Evolutionary conservation across 2,113 vertebrate genomes (phyloP), one percentile per base, ranked within the genome.

Genomic region (Myodes glareolus): DNA sequence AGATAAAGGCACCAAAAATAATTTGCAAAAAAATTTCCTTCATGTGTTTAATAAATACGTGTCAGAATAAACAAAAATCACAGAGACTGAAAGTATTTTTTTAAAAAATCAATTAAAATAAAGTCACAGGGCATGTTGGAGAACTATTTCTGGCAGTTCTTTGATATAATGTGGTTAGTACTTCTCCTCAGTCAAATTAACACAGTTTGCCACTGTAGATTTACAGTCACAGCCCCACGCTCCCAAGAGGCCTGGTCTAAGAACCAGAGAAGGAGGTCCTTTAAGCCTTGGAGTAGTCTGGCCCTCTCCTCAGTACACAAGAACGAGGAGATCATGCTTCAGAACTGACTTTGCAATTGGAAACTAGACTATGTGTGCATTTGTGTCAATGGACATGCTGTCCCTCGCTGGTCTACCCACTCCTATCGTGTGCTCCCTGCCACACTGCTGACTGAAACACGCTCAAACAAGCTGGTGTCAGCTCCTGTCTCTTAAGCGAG

Each of bases 81-180:
- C 98, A 98, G 97, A 98, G 98, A 98, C 98, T 98, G 94, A 98
- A 99, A 99, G 98, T 36, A 47, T 65, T 98, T 36, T 68, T 99
- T 98, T 10, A 33, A 81, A 81, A 99, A 99, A 99, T 99, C 99
- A 99, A 99, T 99, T 99, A 99, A 99, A 99, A 99, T 98, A 98
- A 99, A 99, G 99, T 99, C 99, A 99, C 98, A 23, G 98, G 97
- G 98, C 98, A 98, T 98, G 98, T 98, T 96, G 98, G 98, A 98
- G 99, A 99, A 99, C 99, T 99, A 99, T 99, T 99, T 98, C 97
- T 99, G 99, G 99, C 99, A 99, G 99, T 99, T 99, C 99, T 99
- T 99, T 99, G 99, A 99, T 99, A 99, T 99, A 99, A 99, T 99
- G 98, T 98, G 98, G 99, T 99, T 99, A 99, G 99, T 99, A 99